Evolutionary conservation across 2,888 invertebrate species (phyloP).

Genomic region (Linnaemya tessellans): DNA sequence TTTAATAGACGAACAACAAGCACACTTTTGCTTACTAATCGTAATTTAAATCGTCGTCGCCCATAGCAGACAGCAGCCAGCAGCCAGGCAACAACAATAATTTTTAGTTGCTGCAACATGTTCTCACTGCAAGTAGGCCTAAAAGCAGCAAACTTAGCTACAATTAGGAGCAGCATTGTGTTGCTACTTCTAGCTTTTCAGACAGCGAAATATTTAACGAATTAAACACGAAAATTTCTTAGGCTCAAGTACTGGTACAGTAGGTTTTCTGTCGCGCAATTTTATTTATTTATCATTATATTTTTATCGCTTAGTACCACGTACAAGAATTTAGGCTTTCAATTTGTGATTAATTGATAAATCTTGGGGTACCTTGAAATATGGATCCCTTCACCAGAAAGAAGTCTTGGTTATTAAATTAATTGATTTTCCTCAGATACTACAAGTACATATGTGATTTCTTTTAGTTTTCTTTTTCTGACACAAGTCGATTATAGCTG

Average conservation of each 20-base stretch:
- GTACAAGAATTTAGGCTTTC: neutral
- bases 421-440: too few species aligned
- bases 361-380: too few species aligned
- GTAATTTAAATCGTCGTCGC: slow-evolving; percentile 78
- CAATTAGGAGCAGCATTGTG: slow-evolving; percentile 68
- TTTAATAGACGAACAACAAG: slow-evolving; percentile 66
- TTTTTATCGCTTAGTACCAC: neutral
- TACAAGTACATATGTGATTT: too few species aligned
- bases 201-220: slow-evolving; percentile 5
- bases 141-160: slow-evolving; percentile 64
- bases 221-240: slow-evolving; percentile 22
- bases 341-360: too few species aligned
- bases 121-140: slow-evolving; percentile 73
- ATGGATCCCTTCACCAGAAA: too few species aligned
- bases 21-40: slow-evolving; percentile 67
- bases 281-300: neutral
- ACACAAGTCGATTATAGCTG: too few species aligned
- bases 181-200: slow-evolving; percentile 48
- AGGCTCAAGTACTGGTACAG: slow-evolving; percentile 40
- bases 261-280: slow-evolving; percentile 12
- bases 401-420: too few species aligned
- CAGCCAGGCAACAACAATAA: slow-evolving; percentile 23
- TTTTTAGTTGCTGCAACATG: slow-evolving; percentile 41
- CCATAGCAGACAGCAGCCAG: slow-evolving; percentile 75
- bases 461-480: too few species aligned